Base-by-base conservation (phyloP, 2,888 invertebrate species). In the Deilephila porcellus region DNA sequence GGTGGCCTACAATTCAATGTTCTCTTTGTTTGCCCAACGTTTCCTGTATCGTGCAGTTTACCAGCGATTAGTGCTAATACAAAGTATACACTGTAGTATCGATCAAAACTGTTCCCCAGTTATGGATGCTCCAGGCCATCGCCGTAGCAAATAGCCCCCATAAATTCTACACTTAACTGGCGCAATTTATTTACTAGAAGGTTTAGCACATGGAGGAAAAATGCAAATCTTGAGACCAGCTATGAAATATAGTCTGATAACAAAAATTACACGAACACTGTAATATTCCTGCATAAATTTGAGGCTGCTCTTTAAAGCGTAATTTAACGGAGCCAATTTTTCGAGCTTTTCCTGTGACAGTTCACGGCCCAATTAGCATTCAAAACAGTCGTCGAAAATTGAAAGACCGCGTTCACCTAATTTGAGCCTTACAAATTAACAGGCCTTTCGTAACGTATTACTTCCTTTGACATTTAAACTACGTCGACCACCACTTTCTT, bases 1-100 rank as follows among this genome's bases (percentile, higher is more conserved):
- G 93, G 93, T 92, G 93, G 92, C 88, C 93, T 85, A 88, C 89
- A 87, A 90, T 91, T 89, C 87, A 86, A 90, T 89, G 87, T 85
- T 86, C 85, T 77, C 83, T 89, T 91, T 93, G 92, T 93, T 93
- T 91, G 88, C 83, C 83, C 80, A 88, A 81, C 85, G 82, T 90
- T 93, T 92, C 90, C 91, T 90, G 89, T 82, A 86, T 82, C 79
- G 78, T 80, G 79, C 83, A 86, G 86, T 84, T 85, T 72, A 82
- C 79, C 81, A 78, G 76, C 80, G 78, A 82, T 83, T 82, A 83
- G 80, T 78, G 78, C 78, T 79, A 77, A 83, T 81, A 79, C 80
- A 80, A 83, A 73, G 29, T 59, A 73, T 73, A 73, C 37, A 56
- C 59, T 56, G 29, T 56, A 37, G 25, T 64, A 52, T 64, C 37